Base-by-base conservation (phyloP, 2,797 vertebrate genomes). In the Crenuchus spilurus region DNA sequence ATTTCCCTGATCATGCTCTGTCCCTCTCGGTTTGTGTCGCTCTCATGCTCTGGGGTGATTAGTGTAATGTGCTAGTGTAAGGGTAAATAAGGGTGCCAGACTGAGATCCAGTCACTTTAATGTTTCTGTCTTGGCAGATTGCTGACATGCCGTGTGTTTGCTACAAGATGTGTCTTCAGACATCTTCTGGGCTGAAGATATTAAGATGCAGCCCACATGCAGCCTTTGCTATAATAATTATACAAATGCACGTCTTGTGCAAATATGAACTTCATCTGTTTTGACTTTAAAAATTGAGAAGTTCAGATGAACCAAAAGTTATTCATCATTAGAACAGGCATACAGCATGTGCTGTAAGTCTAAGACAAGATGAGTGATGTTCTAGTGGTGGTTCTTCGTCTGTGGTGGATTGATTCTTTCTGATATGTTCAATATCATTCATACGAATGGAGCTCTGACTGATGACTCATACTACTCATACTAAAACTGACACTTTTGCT, bases 21-120 rank as follows among this genome's bases (percentile, higher is more conserved):
- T 58, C 54, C 54, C 54, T 33, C 54, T 58, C 54, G n/a, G 6
- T 31, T 35, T 58, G 16, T 58, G 54, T 58, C 30, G 18, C 54
- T 33, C n/a, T 9, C 16, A 33, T 58, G 54, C 54, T 58, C 54
- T 58, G 54, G 54, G 54, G 28, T 58, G 16, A 58, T 58, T 58
- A 58, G 30, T 58, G 16, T 31, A 31, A 35, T 58, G 54, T 58
- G 54, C 31, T 16, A 33, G 54, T 58, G 54, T 9, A 35, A 33
- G 31, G 18, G 28, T 30, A 54, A 6, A 26, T 30, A 54, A 6
- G 51, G 26, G 51, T 35, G 58, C 26, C 58, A 42, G 37, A 26
- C 37, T 39, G 58, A 41, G 37, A 22, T 62, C 22, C 35, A 62
- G 20, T 62, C 37, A 37, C 5, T 39, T 37, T 22, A 61, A 42